Base-by-base conservation (phyloP, 1,140 invertebrate genomes). In the Prorops nasuta region DNA sequence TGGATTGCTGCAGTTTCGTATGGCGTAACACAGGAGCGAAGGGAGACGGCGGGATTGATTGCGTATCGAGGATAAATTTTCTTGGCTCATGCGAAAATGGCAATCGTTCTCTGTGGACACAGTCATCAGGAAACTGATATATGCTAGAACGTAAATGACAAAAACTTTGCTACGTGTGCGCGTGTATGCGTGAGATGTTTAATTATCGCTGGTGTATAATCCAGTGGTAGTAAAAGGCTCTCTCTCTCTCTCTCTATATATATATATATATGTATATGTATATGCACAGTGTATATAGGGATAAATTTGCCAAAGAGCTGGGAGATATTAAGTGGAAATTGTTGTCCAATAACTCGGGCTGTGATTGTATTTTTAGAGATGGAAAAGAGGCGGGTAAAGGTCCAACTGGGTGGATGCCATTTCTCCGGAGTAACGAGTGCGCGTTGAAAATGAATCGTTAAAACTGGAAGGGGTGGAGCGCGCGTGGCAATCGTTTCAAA, bases 371-470 rank as follows among this genome's bases (percentile, higher is more conserved):
- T 50, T 52, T 48, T 19, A n/a, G n/a, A n/a, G n/a, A n/a, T n/a
- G n/a, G n/a, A n/a, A n/a, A n/a, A n/a, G n/a, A n/a, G n/a, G n/a
- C n/a, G n/a, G n/a, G n/a, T 10, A 28, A 10, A 4, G 24, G 24
- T 10, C 24, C 24, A 28, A 10, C 10, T 6, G 4, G 24, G 4
- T 6, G 10, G 10, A 28, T 6, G 24, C 24, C 10, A 4, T 28
- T 10, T 28, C 24, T 4, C 24, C 24, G 24, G 24, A 28, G 24
- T 28, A 28, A 28, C 24, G 24, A 28, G 15, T 46, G 51, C 18
- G 57, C 37, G 48, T 49, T 49, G 58, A 51, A 59, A 60, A 60
- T 55, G 58, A 59, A 60, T 60, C 56, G 56, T 60, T 60, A 59
- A 59, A 59, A 42, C 38, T 37, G 42, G 48, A 51, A 34, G 58